A percentile compares a stretch with the other conserved stretches of the same genome.
These are phyloP conservation scores for Trypoxylon attenuatum DNA, from an alignment of 2,888 invertebrate genomes.

Conservation along the genomic window DNA sequence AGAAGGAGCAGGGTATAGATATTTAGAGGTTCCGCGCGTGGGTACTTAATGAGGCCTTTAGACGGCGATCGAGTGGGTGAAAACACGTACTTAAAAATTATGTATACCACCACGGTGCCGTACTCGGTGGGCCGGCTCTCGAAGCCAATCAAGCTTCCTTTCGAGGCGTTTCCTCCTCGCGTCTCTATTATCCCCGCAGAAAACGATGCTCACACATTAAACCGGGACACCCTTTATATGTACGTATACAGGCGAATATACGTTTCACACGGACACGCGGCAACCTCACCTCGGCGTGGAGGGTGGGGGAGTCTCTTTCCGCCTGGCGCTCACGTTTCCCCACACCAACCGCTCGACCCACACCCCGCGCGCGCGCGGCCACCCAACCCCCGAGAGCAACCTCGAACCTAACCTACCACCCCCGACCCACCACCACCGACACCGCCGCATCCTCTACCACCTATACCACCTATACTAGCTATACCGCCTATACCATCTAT, in stretches of 20 bases:
- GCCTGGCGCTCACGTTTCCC: slow-evolving; percentile 64
- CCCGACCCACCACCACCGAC: slow-evolving; percentile 33
- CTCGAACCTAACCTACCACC: slow-evolving; percentile 52
- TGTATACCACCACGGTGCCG: slow-evolving; percentile 19
- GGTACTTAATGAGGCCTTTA: neutral
- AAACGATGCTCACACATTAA: slow-evolving; percentile 35
- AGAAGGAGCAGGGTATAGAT: too few species aligned
- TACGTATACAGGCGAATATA: slow-evolving; percentile 37
- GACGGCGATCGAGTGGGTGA: slow-evolving; percentile 3
- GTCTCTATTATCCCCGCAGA: slow-evolving; percentile 30
- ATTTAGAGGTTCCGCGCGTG: too few species aligned
- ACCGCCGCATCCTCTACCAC: slow-evolving; percentile 38
- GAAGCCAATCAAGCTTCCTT: slow-evolving; percentile 43
- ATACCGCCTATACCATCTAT: slow-evolving; percentile 29
- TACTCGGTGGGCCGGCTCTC: slow-evolving; percentile 24
- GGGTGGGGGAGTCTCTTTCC: slow-evolving; percentile 58
- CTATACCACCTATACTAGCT: slow-evolving; percentile 26
- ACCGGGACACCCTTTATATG: slow-evolving; percentile 38
- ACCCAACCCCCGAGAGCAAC: slow-evolving; percentile 52
- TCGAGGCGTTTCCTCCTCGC: slow-evolving; percentile 27
- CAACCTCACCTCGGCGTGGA: slow-evolving; percentile 50
- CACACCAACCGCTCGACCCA: slow-evolving; percentile 51
- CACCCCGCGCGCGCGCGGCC: slow-evolving; percentile 40
- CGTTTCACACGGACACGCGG: slow-evolving; percentile 52
- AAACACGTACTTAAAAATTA: slow-evolving; percentile 25